phyloP scores from a whole-genome alignment of 2,888 invertebrate genomes.

The Eristalis arbustorum region DNA sequence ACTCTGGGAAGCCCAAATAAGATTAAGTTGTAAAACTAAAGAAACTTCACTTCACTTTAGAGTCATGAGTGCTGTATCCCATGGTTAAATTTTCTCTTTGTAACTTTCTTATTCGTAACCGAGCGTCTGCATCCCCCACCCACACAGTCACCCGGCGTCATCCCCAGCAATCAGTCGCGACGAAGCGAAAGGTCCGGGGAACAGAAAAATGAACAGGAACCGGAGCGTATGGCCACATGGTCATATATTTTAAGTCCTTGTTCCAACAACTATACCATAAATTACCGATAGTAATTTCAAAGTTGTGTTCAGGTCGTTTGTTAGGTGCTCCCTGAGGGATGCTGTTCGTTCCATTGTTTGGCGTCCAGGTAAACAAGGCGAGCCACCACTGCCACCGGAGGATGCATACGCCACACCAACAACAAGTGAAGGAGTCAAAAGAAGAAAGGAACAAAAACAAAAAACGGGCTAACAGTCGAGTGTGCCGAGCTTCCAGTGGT shows the following conservation, averaged over 20 bases:
- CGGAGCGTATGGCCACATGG: constrained; percentile 32
- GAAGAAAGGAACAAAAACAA: too few species aligned
- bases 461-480: background rate
- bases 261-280: constrained; percentile 72
- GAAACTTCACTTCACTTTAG: constrained; percentile 29
- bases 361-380: constrained; percentile 38
- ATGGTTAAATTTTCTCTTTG: constrained; percentile 7
- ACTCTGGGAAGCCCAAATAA: constrained; percentile 10
- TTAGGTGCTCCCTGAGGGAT: constrained; percentile 71
- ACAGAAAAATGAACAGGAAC: background rate
- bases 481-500: background rate
- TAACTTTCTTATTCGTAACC: constrained; percentile 10
- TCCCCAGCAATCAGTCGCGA: constrained; percentile 33
- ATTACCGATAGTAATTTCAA: constrained; percentile 73
- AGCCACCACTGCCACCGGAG: background rate
- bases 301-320: constrained; percentile 73
- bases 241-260: constrained; percentile 72
- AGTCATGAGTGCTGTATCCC: constrained; percentile 21
- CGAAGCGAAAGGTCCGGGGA: constrained; percentile 2
- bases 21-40: constrained; percentile 44
- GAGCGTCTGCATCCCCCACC: background rate
- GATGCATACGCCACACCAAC: constrained; percentile 10
- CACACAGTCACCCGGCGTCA: background rate
- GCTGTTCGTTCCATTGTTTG: constrained; percentile 36
- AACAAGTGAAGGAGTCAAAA: background rate